Base-by-base conservation (phyloP, 2,797 vertebrate species). In the Cottoperca gobio region DNA sequence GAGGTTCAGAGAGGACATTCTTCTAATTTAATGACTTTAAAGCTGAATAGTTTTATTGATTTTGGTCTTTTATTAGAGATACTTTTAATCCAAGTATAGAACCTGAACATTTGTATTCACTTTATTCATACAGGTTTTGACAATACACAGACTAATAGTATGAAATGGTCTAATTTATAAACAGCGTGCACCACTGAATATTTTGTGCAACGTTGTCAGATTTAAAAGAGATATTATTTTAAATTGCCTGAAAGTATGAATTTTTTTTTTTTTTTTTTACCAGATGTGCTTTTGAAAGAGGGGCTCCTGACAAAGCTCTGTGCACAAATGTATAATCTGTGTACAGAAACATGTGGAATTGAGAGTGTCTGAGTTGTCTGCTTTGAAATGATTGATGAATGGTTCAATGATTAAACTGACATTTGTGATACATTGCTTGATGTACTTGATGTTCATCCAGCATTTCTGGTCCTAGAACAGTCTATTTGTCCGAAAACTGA, bases 401-500 rank as follows among this genome's bases (percentile, higher is more conserved):
- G 73, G 72, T 84, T 89, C 82, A 80, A 87, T 86, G 72, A 93
- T 92, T 94, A 93, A 94, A 93, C 69, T 78, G 81, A 55, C 40
- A 54, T 84, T 86, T 90, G 72, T 67, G 37, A 65, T 81, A 85
- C 59, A 63, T 17, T 45, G 37, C 39, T 60, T 59, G 2, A 33
- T 49, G 52, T 68, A 12, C 53, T 70, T 63, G 48, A 26, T 70
- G 52, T 86, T 67, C 12, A 10, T 72, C 12, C 28, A 19, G 53
- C 13, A 37, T 64, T 42, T 78, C 43, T 71, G 8, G 57, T 54
- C 12, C 23, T 39, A 19, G 45, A 73, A 79, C 16, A 11, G 21
- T 73, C 35, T 10, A 26, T 31, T 7, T 43, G 3, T 24, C 4
- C 14, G 65, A 55, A 66, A 10, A 57, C 10, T 59, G 57, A 64